Conservation (phyloP, 2,797 vertebrate genomes). For the Propithecus perrieri region DNA sequence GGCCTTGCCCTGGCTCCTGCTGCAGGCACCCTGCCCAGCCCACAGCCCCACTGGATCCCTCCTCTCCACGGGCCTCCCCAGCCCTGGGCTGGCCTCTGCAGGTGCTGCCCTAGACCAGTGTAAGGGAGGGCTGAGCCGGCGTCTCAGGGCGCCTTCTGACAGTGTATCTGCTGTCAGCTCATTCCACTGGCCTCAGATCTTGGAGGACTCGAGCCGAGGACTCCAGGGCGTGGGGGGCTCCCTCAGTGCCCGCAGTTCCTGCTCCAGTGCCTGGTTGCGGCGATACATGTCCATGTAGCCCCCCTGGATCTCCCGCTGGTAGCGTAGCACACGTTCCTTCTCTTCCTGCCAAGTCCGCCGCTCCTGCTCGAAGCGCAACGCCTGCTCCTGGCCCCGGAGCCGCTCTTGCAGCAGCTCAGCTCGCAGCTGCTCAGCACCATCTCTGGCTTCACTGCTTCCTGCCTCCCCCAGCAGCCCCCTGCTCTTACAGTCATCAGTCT, state of each 20-base stretch:
- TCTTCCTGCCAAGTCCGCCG: constrained; percentile 96
- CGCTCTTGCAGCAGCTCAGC: constrained; percentile 95
- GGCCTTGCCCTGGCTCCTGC: background rate
- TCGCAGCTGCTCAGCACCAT: constrained; percentile 89
- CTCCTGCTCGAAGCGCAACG: constrained; percentile 94
- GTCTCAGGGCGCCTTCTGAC: constrained; percentile 46
- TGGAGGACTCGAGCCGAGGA: constrained; percentile 95
- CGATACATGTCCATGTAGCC: constrained; percentile 98
- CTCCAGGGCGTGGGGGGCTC: constrained; percentile 92
- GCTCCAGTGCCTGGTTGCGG: constrained; percentile 93
- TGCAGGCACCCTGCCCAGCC: background rate
- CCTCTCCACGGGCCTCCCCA: background rate
- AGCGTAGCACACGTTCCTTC: constrained; percentile 98
- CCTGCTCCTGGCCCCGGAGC: constrained; percentile 95
- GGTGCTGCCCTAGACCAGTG: constrained; percentile 12
- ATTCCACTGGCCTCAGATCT: constrained; percentile 90
- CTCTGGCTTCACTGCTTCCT: constrained; percentile 64
- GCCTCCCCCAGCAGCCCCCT: constrained; percentile 83
- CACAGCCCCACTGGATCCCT: background rate
- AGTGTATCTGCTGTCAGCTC: constrained; percentile 49
- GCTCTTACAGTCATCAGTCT: constrained; percentile 88
- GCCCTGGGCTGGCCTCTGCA: background rate
- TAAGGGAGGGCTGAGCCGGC: background rate
- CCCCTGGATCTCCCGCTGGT: constrained; percentile 98
- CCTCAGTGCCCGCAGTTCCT: constrained; percentile 89